Evolutionary conservation across 2,888 invertebrate species (phyloP), one percentile per base, ranked within the genome.

Genomic region (Acheta domesticus): DNA sequence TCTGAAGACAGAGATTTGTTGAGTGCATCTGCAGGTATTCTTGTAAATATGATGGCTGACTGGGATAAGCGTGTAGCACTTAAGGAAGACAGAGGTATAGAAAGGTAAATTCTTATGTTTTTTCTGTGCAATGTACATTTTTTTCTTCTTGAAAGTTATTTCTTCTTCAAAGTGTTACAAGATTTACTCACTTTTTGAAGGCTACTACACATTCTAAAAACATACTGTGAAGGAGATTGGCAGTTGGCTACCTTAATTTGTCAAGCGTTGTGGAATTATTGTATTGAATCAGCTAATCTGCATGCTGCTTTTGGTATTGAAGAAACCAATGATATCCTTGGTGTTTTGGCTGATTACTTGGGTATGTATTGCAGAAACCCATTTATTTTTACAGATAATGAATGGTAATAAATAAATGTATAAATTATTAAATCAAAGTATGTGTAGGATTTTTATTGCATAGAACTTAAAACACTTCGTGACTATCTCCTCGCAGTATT

Each of bases 11-110:
- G 90, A 77, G 92, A 92, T 83, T 89, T 95, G 20, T 90, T 94
- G 0, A 92, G 92, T 85, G 93, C 94, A 11, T 92, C 94, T 2
- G 92, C 93, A 80, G 96, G 96, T 2, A 94, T 96, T 74, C 89
- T 96, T 78, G 94, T 96, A 23, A 96, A 96, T 88, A 90, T 96
- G 84, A 91, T 91, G 85, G 89, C 91, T 16, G 91, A 89, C 82
- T 88, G 88, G 83, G 89, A 89, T 82, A 89, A 89, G 80, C 86
- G 91, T 76, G 84, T 86, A 48, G 87, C 89, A 49, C 89, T 91
- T 78, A 87, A 89, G 83, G 87, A 89, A 79, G 84, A 88, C 16
- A 87, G 87, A 77, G 91, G 91, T 1, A 87, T 90, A n/a, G 48
- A 78, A 49, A 81, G 78, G 78, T 78, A 79, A 76, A 20, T 14